Conservation (phyloP, 2,113 vertebrate species). For the Dasyurus viverrinus region DNA sequence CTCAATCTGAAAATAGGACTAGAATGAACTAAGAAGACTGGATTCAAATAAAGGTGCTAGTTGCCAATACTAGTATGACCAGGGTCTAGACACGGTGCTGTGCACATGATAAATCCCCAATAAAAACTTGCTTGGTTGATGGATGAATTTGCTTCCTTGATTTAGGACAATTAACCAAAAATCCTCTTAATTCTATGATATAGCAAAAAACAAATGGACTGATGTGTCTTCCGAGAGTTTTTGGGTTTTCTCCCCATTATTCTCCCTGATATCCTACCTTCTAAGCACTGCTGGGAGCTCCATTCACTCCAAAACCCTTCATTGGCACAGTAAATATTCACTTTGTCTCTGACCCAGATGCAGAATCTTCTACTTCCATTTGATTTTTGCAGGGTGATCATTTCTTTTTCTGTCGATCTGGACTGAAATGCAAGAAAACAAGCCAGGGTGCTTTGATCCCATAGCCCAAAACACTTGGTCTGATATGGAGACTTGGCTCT, state of each 20-base stretch:
- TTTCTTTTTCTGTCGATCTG: slow-evolving; percentile 74
- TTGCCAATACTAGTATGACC: slow-evolving; percentile 10
- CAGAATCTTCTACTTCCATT: slow-evolving; percentile 76
- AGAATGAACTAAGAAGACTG: slow-evolving; percentile 40
- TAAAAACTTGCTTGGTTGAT: slow-evolving; percentile 9
- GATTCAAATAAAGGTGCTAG: slow-evolving; percentile 12
- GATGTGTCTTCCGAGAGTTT: neutral
- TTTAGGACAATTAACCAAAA: neutral
- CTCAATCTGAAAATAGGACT: neutral
- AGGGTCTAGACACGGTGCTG: slow-evolving; percentile 5
- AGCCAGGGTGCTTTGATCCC: slow-evolving; percentile 8
- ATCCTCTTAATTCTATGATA: neutral
- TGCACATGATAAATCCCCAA: slow-evolving; percentile 16
- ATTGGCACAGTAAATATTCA: slow-evolving; percentile 83
- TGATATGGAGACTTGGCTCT: neutral
- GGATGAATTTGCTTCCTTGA: slow-evolving; percentile 16
- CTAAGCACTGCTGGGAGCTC: slow-evolving; percentile 78
- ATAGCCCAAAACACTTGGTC: neutral
- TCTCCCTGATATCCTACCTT: slow-evolving; percentile 76
- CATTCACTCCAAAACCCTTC: slow-evolving; percentile 88
- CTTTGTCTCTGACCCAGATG: slow-evolving; percentile 81
- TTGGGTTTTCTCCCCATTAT: neutral
- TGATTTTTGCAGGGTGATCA: slow-evolving; percentile 60
- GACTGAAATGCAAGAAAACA: slow-evolving; percentile 74
- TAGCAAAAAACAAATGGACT: neutral